Percentiles rank a stretch among this genome's conserved stretches.
These are phyloP conservation scores for Onychomys leucogaster DNA, from an alignment of 2,797 vertebrate species.

Conservation along the genomic window DNA sequence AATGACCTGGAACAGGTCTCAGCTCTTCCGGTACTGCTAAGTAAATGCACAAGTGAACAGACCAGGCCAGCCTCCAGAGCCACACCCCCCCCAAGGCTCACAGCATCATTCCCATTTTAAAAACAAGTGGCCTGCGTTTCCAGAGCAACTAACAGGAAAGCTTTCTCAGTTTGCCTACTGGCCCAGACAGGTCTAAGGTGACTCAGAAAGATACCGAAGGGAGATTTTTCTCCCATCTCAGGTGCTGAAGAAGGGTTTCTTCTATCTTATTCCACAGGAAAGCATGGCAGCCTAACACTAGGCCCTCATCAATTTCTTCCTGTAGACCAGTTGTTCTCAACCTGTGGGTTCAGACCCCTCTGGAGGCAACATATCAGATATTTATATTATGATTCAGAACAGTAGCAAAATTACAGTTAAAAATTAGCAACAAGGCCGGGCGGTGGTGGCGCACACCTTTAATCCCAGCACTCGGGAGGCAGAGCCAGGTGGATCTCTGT, in stretches of 20 bases:
- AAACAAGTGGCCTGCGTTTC: neutral
- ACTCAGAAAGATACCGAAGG: slow-evolving; percentile 27
- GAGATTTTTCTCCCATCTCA: slow-evolving; percentile 49
- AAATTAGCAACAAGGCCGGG: too few species aligned
- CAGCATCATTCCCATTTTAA: neutral
- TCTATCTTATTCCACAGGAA: slow-evolving; percentile 43
- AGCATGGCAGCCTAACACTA: slow-evolving; percentile 39
- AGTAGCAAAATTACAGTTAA: neutral
- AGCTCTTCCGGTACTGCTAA: too few species aligned
- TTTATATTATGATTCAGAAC: neutral
- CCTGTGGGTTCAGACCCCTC: neutral
- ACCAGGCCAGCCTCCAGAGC: neutral
- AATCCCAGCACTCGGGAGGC: too few species aligned
- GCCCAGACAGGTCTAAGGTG: neutral
- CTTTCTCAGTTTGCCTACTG: neutral
- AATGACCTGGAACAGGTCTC: neutral
- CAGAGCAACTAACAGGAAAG: slow-evolving; percentile 8
- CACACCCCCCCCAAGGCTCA: too few species aligned
- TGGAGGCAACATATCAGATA: too few species aligned
- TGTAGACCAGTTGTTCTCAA: neutral
- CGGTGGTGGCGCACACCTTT: too few species aligned
- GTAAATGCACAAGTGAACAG: neutral
- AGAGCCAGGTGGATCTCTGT: too few species aligned
- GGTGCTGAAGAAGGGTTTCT: slow-evolving; percentile 7
- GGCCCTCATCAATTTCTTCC: slow-evolving; percentile 59